A percentile compares a stretch with the other conserved stretches of the same genome.
Evolutionary conservation across 2,113 vertebrate genomes (phyloP).

Genomic region (Brevimyrus niger): DNA sequence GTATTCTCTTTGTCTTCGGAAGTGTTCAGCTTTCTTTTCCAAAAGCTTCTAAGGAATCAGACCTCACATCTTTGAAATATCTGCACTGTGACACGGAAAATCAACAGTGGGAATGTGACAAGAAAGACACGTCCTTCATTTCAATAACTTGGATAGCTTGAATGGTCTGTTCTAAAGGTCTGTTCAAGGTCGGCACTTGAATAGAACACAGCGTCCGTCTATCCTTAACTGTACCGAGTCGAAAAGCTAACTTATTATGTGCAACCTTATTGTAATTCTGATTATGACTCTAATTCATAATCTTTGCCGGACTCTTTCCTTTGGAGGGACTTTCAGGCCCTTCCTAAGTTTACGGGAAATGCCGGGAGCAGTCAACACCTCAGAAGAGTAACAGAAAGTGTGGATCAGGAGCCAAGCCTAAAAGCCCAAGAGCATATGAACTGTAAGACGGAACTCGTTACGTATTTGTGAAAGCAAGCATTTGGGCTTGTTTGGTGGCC

Average conservation of each 20-base stretch:
- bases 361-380: neutral
- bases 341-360: neutral
- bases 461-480: neutral
- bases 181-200: constrained; percentile 3
- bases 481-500: neutral
- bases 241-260: neutral
- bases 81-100: neutral
- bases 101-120: neutral
- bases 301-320: neutral
- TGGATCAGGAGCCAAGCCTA: neutral
- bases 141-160: constrained; percentile 20
- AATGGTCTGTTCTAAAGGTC: constrained; percentile 25
- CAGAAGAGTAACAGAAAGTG: neutral
- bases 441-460: neutral
- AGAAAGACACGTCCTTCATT: neutral
- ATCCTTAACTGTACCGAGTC: constrained; percentile 14
- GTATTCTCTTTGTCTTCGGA: neutral
- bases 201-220: constrained; percentile 3
- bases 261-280: neutral
- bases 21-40: neutral
- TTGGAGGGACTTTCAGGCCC: neutral
- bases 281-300: neutral
- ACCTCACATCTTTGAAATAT: neutral
- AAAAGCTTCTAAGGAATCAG: neutral
- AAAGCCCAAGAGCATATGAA: neutral